phyloP scores from a whole-genome alignment of 1,140 invertebrate species.

The Aphelinus certus region DNA sequence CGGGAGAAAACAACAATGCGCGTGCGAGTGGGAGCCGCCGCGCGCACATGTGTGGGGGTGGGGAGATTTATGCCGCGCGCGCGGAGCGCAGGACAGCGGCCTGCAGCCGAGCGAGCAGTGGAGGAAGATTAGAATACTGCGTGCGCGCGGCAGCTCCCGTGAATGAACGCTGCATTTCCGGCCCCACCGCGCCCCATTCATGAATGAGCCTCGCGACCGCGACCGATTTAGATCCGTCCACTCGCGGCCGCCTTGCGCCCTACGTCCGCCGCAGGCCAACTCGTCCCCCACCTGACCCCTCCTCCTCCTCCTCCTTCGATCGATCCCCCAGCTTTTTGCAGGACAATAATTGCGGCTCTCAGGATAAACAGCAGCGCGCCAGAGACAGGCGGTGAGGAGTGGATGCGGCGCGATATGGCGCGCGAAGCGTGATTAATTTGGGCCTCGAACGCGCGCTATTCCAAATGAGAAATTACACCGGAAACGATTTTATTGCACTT shows the following conservation, averaged over 20 bases:
- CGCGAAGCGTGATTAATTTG: too few relatives aligned
- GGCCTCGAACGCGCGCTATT: not conserved
- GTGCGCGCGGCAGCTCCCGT: conserved; percentile 51
- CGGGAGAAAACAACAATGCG: too few relatives aligned
- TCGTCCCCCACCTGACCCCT: too few relatives aligned
- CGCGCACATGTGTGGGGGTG: not conserved
- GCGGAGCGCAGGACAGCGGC: too few relatives aligned
- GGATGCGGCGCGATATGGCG: too few relatives aligned
- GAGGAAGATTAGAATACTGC: conserved; percentile 48
- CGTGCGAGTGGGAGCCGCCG: not conserved
- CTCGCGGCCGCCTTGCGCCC: not conserved
- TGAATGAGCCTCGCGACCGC: conserved; percentile 53
- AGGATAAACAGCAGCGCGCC: too few relatives aligned
- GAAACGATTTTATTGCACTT: conserved; percentile 37
- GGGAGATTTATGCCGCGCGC: not conserved
- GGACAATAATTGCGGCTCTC: too few relatives aligned
- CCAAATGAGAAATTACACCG: conserved; percentile 34
- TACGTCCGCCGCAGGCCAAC: too few relatives aligned
- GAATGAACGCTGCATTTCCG: conserved; percentile 65
- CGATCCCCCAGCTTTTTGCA: too few relatives aligned
- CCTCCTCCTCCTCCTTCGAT: too few relatives aligned
- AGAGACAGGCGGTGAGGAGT: too few relatives aligned
- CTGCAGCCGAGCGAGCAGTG: conserved; percentile 29
- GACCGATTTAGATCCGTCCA: conserved; percentile 17
- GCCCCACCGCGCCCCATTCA: conserved; percentile 51